Evolutionary conservation across 2,888 invertebrate genomes (phyloP).

Genomic region (Dolomedes plantarius): DNA sequence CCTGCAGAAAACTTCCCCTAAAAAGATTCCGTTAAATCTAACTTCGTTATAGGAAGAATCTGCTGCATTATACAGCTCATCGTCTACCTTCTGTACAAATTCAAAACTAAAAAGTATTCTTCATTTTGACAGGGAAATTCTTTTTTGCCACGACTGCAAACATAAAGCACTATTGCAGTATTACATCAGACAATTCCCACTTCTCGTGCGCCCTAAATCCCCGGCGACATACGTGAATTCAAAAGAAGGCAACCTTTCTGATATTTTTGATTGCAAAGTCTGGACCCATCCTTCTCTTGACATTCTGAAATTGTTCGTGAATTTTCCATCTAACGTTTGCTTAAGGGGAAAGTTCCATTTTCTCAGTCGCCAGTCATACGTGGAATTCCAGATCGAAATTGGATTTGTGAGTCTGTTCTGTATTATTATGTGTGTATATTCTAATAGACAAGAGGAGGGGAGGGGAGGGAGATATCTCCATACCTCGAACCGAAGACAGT

Average conservation of each 20-base stretch:
- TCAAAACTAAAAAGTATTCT: too few species aligned
- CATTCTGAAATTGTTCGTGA: conserved; percentile 4
- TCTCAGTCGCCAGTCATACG: neutral
- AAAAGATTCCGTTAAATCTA: too few species aligned
- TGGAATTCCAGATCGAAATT: neutral
- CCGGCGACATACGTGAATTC: neutral
- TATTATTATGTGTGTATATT: neutral
- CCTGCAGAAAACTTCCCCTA: too few species aligned
- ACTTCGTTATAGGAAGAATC: too few species aligned
- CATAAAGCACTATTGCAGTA: too few species aligned
- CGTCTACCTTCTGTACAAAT: too few species aligned
- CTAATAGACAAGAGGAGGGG: neutral
- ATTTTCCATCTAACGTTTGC: neutral
- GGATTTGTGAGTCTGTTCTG: neutral
- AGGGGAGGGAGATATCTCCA: neutral
- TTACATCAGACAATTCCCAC: too few species aligned
- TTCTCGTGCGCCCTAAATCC: neutral
- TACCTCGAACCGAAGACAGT: neutral
- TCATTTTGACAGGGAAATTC: too few species aligned
- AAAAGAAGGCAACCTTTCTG: neutral
- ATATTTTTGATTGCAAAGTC: neutral
- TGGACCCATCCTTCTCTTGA: neutral
- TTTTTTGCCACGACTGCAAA: too few species aligned
- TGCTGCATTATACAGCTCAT: too few species aligned
- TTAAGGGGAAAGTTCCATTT: conserved; percentile 1